Percentiles rank a stretch among this genome's conserved stretches.
These are phyloP conservation scores for Phoenicopterus ruber DNA, from an alignment of 2,113 vertebrate genomes.

Conservation along the genomic window DNA sequence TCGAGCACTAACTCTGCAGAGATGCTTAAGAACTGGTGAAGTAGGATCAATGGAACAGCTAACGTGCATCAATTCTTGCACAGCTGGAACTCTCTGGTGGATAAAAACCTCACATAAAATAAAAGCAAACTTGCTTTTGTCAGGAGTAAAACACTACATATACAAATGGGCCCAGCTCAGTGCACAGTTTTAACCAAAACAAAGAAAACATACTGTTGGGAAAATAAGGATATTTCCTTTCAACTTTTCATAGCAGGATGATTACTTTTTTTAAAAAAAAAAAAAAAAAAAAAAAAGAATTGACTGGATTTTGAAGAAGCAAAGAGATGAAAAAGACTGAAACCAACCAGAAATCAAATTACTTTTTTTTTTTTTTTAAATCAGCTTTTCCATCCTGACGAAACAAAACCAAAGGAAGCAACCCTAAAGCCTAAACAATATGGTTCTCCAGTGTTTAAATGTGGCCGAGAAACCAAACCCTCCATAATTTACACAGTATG, in stretches of 20 bases:
- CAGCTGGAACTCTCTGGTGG: neutral
- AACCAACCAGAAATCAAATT: neutral
- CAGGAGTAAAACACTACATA: neutral
- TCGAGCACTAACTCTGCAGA: neutral
- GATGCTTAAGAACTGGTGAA: neutral
- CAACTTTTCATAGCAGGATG: neutral
- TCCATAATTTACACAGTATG: neutral
- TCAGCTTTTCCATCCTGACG: constrained; percentile 5
- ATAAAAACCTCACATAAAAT: neutral
- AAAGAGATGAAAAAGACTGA: neutral
- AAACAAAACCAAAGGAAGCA: constrained; percentile 29
- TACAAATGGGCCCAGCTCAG: neutral
- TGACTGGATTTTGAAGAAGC: neutral
- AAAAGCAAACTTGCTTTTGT: constrained; percentile 9
- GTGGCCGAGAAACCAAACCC: neutral
- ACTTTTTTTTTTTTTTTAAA: neutral
- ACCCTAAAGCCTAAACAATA: neutral
- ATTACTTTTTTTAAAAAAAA: neutral
- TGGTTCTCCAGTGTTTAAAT: neutral
- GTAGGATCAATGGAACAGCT: neutral
- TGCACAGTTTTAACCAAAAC: neutral
- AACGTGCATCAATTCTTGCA: neutral
- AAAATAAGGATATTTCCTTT: neutral
- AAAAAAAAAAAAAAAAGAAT: neutral
- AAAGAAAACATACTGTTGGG: neutral